phyloP scores from a whole-genome alignment of 2,888 invertebrate genomes.

The Eueremaeus valkanovi region DNA sequence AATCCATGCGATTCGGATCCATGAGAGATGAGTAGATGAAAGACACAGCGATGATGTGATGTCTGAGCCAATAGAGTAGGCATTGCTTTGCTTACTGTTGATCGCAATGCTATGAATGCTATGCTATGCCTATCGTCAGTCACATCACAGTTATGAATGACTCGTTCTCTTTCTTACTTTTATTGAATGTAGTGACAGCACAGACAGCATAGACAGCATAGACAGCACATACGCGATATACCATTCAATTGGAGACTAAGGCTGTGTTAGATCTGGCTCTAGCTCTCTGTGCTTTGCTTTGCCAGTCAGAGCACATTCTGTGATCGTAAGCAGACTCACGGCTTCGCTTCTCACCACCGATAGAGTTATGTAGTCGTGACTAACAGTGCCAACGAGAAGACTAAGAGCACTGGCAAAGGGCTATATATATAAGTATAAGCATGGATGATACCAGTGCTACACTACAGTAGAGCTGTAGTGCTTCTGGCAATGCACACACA shows the following conservation, averaged over 20 bases:
- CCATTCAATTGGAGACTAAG: not conserved
- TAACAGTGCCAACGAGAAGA: not conserved
- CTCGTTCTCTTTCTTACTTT: not conserved
- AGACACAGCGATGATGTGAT: not conserved
- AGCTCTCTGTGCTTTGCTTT: conserved; percentile 8
- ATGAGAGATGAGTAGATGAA: not conserved
- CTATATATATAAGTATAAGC: no score
- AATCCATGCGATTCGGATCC: not conserved
- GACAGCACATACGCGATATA: conserved; percentile 16
- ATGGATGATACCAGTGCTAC: conserved; percentile 1
- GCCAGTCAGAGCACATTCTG: conserved; percentile 23
- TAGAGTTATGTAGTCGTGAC: conserved; percentile 13
- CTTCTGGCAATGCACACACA: not conserved
- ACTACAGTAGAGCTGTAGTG: not conserved
- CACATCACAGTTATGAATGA: conserved; percentile 11
- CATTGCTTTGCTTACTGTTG: conserved; percentile 6
- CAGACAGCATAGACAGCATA: no score
- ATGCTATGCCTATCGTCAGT: conserved; percentile 13
- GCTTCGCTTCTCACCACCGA: conserved; percentile 24
- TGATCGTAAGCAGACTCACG: conserved; percentile 33
- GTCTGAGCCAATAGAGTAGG: conserved; percentile 4
- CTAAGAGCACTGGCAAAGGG: not conserved
- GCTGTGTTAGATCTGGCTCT: not conserved
- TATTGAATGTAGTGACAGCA: conserved; percentile 11
- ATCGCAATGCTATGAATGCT: not conserved